Base-by-base conservation (phyloP, 2,888 invertebrate genomes). In the Aromia moschata region DNA sequence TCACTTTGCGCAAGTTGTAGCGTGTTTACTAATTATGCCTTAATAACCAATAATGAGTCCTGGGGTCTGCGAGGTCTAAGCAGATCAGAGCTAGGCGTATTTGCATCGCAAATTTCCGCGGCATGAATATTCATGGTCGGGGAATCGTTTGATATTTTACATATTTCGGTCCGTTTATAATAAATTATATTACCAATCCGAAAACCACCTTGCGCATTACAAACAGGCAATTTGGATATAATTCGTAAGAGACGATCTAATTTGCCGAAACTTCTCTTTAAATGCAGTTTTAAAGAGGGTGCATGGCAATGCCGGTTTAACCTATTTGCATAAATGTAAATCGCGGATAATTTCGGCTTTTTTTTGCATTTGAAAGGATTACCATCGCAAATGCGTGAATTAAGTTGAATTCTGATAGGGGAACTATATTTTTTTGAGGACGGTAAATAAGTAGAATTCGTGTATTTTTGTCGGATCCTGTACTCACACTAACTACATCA, bases 31-130 rank as follows among this genome's bases (percentile, higher is more conserved):
- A 73, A 75, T 74, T 73, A 73, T 71, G 67, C 70, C 74, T 74
- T 76, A 74, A 76, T 75, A 75, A 72, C 73, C 73, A 73, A 76
- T 75, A 72, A 75, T 76, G 70, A 73, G 74, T 58, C 61, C 58
- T 52, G 62, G 65, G 68, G 71, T 71, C 67, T 71, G 62, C 65
- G 64, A 69, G 52, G 37, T 33, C 44, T 30, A 44, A 47, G 45
- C 58, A 62, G 70, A 64, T 67, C 60, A 60, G 60, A 62, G 69
- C 67, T 67, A 55, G 67, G 60, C 15, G 37, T 36, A 75, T 77
- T 75, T 76, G 75, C 71, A 75, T 68, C 71, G 68, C 74, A 76
- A 74, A 77, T 75, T 60, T 53, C 37, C 43, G 25, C 46, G 14
- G 70, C 49, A 58, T 76, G 77, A 75, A 76, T 76, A 76, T 77